Conservation (phyloP, 2,797 vertebrate species). For the Lerista edwardsae region DNA sequence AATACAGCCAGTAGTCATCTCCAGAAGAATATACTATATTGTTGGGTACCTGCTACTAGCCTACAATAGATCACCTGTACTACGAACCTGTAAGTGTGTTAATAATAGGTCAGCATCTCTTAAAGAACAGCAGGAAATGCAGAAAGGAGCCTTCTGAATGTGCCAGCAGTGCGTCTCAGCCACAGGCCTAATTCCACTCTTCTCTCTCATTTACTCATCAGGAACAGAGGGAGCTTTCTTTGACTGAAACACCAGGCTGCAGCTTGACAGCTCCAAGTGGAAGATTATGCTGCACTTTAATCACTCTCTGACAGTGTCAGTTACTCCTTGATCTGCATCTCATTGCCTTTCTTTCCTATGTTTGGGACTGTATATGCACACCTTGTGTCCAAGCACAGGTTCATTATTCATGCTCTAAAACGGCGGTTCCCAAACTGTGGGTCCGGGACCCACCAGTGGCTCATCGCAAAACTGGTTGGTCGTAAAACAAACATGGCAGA, state of each 20-base stretch:
- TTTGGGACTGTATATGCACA: background rate
- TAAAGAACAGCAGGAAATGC: constrained; percentile 45
- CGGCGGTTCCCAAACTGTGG: too few species aligned
- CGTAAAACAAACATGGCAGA: too few species aligned
- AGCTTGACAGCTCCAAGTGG: constrained; percentile 70
- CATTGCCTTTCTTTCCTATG: constrained; percentile 63
- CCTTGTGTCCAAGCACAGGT: too few species aligned
- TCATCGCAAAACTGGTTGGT: too few species aligned
- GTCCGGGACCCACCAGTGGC: too few species aligned
- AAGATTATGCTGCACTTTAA: constrained; percentile 67
- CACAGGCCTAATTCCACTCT: constrained; percentile 71
- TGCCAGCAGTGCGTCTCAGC: constrained; percentile 55
- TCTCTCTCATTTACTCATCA: constrained; percentile 74
- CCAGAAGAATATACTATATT: background rate
- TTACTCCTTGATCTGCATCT: constrained; percentile 57
- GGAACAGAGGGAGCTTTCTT: constrained; percentile 50
- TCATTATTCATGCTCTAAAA: too few species aligned
- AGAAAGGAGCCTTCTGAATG: constrained; percentile 51
- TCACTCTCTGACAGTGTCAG: constrained; percentile 63
- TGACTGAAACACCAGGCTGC: constrained; percentile 69
- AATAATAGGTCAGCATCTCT: constrained; percentile 57
- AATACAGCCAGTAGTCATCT: constrained; percentile 48
- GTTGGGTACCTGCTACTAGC: constrained; percentile 52
- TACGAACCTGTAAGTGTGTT: constrained; percentile 40
- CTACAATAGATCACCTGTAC: background rate